phyloP scores from a whole-genome alignment of 92 coral and sea anemone genomes.

The Porites divaricata region DNA sequence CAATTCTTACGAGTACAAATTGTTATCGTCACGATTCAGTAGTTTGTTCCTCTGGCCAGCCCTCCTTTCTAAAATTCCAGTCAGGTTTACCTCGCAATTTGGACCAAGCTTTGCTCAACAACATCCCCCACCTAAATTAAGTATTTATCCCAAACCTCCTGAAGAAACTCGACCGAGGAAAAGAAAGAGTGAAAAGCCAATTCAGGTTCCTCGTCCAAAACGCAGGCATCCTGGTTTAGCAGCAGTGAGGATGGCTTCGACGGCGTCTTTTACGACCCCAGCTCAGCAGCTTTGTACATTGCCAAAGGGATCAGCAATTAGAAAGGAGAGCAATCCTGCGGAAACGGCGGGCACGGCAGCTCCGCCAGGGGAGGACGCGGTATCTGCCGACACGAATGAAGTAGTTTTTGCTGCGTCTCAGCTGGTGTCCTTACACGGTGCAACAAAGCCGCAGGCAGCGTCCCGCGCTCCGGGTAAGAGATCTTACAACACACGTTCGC shows the following conservation, averaged over 20 bases:
- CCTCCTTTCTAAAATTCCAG: slow-evolving; percentile 74
- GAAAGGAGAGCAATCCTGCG: neutral
- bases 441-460: slow-evolving; percentile 1
- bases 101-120: slow-evolving; percentile 51
- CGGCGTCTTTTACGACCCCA: slow-evolving; percentile 35
- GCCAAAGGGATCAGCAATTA: slow-evolving; percentile 28
- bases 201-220: neutral
- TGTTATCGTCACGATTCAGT: slow-evolving; percentile 80
- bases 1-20: slow-evolving; percentile 73
- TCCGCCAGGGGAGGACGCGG: neutral
- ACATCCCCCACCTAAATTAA: slow-evolving; percentile 8
- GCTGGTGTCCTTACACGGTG: slow-evolving; percentile 25
- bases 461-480: neutral
- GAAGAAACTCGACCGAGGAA: neutral
- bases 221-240: slow-evolving; percentile 43
- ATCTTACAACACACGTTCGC: slow-evolving; percentile 10
- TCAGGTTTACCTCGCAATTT: slow-evolving; percentile 35
- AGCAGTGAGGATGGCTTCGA: slow-evolving; percentile 51
- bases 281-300: slow-evolving; percentile 43
- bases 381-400: neutral
- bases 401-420: slow-evolving; percentile 43
- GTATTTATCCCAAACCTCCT: neutral
- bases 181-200: neutral
- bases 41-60: slow-evolving; percentile 95
- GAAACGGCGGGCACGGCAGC: neutral